Conservation (phyloP, 1,140 invertebrate species). For the Vanessa tameamea region DNA sequence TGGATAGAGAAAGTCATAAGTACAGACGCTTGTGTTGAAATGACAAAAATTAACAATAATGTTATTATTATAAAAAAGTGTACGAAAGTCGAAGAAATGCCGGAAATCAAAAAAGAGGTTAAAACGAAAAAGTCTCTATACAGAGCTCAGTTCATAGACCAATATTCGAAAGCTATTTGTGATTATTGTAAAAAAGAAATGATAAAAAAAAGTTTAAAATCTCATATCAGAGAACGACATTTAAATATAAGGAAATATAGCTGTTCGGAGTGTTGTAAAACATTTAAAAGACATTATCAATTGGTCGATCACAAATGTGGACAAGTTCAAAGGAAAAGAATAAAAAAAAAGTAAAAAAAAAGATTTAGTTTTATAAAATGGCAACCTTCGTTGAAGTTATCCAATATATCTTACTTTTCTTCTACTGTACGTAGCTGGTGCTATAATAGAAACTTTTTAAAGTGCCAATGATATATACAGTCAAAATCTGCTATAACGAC, state of each 20-base stretch:
- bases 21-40: slow-evolving; percentile 49
- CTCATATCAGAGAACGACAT: slow-evolving; percentile 59
- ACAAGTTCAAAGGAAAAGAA: not conserved
- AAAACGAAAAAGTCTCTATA: slow-evolving; percentile 6
- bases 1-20: slow-evolving; percentile 58
- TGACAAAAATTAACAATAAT: slow-evolving; percentile 63
- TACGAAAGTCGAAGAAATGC: slow-evolving; percentile 20
- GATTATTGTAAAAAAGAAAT: slow-evolving; percentile 67
- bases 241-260: slow-evolving; percentile 50
- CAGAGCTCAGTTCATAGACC: slow-evolving; percentile 14
- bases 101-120: slow-evolving; percentile 7
- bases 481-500: too few species aligned
- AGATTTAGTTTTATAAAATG: not conserved
- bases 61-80: slow-evolving; percentile 53
- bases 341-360: not conserved
- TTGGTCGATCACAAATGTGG: slow-evolving; percentile 52
- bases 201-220: slow-evolving; percentile 61
- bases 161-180: slow-evolving; percentile 58
- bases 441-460: too few species aligned
- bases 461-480: too few species aligned
- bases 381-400: too few species aligned
- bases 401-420: too few species aligned
- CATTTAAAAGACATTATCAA: slow-evolving; percentile 53
- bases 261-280: slow-evolving; percentile 45
- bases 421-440: too few species aligned